Percentiles rank a stretch among this genome's conserved stretches.
These are phyloP conservation scores for Panthera uncia DNA, from an alignment of 2,113 vertebrate genomes.

Conservation along the genomic window DNA sequence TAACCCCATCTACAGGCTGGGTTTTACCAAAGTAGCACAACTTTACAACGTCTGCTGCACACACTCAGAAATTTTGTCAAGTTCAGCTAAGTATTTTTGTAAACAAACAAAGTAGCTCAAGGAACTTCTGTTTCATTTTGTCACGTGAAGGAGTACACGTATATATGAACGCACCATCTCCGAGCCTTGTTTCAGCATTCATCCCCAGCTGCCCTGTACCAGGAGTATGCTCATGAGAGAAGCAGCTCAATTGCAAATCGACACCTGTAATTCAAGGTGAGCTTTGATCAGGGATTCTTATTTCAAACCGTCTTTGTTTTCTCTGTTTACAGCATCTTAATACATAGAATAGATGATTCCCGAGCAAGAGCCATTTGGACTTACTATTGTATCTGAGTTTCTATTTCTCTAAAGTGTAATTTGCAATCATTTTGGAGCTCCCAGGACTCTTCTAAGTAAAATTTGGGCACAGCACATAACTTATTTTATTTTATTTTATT, in stretches of 20 bases:
- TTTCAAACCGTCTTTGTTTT: not conserved
- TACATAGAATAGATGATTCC: not conserved
- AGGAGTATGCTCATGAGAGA: not conserved
- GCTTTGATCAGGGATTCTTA: not conserved
- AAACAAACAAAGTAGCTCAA: constrained; percentile 9
- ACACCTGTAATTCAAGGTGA: not conserved
- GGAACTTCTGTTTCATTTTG: not conserved
- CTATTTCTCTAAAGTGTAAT: not conserved
- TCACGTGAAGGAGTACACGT: not conserved
- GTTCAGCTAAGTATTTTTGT: not conserved
- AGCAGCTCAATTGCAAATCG: not conserved
- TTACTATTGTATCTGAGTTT: not conserved
- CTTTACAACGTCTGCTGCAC: not conserved
- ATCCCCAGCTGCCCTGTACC: not conserved
- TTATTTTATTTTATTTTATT: not conserved
- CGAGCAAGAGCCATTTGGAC: not conserved
- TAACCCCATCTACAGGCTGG: not conserved
- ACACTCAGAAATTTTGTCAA: not conserved
- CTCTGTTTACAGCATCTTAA: not conserved
- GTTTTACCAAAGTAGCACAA: not conserved
- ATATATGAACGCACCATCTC: not conserved
- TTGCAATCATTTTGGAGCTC: not conserved
- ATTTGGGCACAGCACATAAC: not conserved
- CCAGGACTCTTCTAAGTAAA: not conserved
- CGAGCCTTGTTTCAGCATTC: not conserved